Percentiles rank a stretch among this genome's conserved stretches.
phyloP scores from a whole-genome alignment of 2,888 invertebrate species.

The Tineola bisselliella region DNA sequence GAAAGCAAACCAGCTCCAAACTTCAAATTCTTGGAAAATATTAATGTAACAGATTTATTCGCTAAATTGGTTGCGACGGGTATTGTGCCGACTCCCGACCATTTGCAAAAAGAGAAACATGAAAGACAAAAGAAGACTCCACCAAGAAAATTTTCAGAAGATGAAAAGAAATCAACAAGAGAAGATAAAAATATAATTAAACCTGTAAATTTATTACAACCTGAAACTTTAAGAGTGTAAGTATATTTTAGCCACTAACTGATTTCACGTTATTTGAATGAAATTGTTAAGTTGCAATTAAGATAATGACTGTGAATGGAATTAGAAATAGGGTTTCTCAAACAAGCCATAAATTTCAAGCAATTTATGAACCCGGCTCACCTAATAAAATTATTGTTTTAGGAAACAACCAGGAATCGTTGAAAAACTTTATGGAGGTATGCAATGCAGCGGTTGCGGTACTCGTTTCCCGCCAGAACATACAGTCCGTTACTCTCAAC shows the following conservation, averaged over 20 bases:
- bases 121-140: slow-evolving; percentile 26
- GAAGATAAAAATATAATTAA: slow-evolving; percentile 60
- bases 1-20: slow-evolving; percentile 32
- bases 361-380: not conserved
- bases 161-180: slow-evolving; percentile 18
- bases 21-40: slow-evolving; percentile 38
- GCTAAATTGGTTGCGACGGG: slow-evolving; percentile 87
- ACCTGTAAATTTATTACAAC: slow-evolving; percentile 72
- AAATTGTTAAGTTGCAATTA: no score
- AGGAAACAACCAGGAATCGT: slow-evolving; percentile 81
- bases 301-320: no score
- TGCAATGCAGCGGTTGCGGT: slow-evolving; percentile 97
- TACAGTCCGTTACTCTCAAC: slow-evolving; percentile 90
- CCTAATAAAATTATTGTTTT: slow-evolving; percentile 5
- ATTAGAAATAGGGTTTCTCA: no score
- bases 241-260: no score
- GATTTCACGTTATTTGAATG: no score
- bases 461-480: slow-evolving; percentile 91
- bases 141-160: slow-evolving; percentile 23
- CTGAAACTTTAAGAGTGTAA: slow-evolving; percentile 79
- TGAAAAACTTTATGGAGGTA: slow-evolving; percentile 80
- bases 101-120: slow-evolving; percentile 17
- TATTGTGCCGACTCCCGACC: slow-evolving; percentile 57
- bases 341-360: no score
- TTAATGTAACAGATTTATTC: slow-evolving; percentile 85